phyloP scores from a whole-genome alignment of 2,888 invertebrate genomes.

The Drosophila formosana region DNA sequence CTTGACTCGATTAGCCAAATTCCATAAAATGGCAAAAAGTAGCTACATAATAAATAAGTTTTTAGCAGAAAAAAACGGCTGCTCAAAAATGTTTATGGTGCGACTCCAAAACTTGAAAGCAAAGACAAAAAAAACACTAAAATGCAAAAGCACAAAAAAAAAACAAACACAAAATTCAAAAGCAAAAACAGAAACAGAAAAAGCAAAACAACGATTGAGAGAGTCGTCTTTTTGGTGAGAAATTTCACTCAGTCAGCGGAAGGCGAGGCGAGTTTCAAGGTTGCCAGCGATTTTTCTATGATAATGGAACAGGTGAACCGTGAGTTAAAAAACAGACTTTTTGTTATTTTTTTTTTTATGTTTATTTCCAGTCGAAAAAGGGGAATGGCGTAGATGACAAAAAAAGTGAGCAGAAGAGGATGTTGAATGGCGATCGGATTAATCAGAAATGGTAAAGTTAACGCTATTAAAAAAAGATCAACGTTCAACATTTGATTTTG shows the following conservation, averaged over 20 bases:
- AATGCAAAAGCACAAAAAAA: conserved; percentile 26
- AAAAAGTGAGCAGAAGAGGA: conserved; percentile 12
- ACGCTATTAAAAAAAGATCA: conserved; percentile 36
- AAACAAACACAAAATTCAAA: conserved; percentile 27
- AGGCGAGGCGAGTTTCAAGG: conserved; percentile 62
- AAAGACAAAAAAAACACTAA: conserved; percentile 40
- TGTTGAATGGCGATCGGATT: conserved; percentile 18
- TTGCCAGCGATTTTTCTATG: conserved; percentile 54
- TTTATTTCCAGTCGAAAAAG: conserved; percentile 32
- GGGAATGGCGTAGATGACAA: conserved; percentile 12
- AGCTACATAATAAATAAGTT: conserved; percentile 61
- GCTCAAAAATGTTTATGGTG: conserved; percentile 67
- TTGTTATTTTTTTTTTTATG: conserved; percentile 27
- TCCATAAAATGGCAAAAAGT: conserved; percentile 34
- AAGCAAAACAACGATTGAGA: conserved; percentile 24
- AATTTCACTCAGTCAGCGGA: conserved; percentile 67
- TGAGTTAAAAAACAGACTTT: conserved; percentile 29
- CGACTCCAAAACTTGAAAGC: conserved; percentile 66
- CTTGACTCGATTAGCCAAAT: conserved; percentile 71
- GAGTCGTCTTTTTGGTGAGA: conserved; percentile 48
- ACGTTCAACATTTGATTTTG: neutral
- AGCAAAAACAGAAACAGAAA: conserved; percentile 28
- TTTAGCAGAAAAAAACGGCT: conserved; percentile 22
- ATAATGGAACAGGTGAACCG: conserved; percentile 48
- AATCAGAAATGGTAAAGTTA: conserved; percentile 8